Evolutionary conservation across 2,113 vertebrate genomes (phyloP).

Genomic region (Nibea albiflora): DNA sequence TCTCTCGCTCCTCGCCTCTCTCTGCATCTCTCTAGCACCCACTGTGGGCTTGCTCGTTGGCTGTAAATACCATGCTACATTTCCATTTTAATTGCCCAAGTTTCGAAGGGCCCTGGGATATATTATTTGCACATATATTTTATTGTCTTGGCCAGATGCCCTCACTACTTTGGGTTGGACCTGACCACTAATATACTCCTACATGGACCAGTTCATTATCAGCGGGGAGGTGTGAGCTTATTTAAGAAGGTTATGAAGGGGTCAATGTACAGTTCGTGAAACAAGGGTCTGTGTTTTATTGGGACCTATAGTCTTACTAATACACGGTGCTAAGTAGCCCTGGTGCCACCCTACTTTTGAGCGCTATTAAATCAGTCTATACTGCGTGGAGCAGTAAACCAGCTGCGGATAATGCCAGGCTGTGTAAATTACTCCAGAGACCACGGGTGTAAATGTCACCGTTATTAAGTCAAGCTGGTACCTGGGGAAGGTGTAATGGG

Average conservation of each 20-base stretch:
- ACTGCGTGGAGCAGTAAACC: constrained; percentile 64
- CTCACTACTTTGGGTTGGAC: constrained; percentile 50
- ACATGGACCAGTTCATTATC: constrained; percentile 75
- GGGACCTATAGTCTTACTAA: constrained; percentile 69
- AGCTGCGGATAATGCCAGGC: constrained; percentile 68
- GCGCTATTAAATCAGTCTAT: constrained; percentile 77
- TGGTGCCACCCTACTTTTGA: constrained; percentile 73
- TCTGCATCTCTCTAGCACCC: constrained; percentile 52
- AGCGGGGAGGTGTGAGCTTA: constrained; percentile 67
- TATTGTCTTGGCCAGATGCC: constrained; percentile 68
- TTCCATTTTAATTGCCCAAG: constrained; percentile 77
- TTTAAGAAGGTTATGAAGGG: constrained; percentile 69
- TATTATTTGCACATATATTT: constrained; percentile 76
- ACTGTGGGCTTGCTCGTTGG: constrained; percentile 58
- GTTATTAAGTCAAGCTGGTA: constrained; percentile 61
- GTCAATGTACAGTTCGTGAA: constrained; percentile 72
- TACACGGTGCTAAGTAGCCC: constrained; percentile 69
- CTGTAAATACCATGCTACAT: constrained; percentile 70
- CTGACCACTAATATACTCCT: constrained; percentile 73
- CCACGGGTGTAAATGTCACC: constrained; percentile 70
- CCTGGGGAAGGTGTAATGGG: constrained; percentile 44
- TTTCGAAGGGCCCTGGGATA: constrained; percentile 62
- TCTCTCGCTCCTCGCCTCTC: background rate
- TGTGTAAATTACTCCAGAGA: constrained; percentile 66
- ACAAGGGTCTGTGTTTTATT: constrained; percentile 72